Conservation (phyloP, 2,888 invertebrate genomes). For the Sarcophaga variegata region DNA sequence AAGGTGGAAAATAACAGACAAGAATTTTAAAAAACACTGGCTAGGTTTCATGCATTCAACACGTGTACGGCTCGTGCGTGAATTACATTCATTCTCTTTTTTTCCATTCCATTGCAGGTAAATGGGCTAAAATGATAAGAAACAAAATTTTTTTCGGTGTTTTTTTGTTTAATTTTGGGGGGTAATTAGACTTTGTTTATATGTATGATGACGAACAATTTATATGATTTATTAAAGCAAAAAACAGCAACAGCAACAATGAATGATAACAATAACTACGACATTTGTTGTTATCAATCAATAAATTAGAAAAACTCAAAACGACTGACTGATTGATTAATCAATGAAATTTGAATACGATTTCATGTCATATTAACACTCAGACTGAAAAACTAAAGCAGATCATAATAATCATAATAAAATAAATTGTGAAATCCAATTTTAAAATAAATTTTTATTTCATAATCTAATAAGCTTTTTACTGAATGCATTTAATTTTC, state of each 20-base stretch:
- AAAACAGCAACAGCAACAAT: not conserved
- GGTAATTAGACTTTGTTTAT: conserved; percentile 22
- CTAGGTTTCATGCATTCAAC: conserved; percentile 12
- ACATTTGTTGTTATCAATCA: not conserved
- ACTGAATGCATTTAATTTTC: too few relatives aligned
- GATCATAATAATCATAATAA: too few relatives aligned
- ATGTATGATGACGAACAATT: not conserved
- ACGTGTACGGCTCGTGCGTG: conserved; percentile 18
- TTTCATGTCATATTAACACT: too few relatives aligned
- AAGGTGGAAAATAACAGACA: not conserved
- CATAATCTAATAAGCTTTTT: too few relatives aligned
- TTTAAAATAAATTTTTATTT: too few relatives aligned
- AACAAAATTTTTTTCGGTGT: not conserved
- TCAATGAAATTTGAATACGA: too few relatives aligned
- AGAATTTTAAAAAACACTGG: not conserved
- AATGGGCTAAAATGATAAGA: conserved; percentile 39
- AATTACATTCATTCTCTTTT: not conserved
- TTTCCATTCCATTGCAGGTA: not conserved
- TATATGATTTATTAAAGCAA: not conserved
- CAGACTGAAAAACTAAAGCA: too few relatives aligned
- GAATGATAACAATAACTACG: conserved; percentile 3
- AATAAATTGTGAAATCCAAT: too few relatives aligned
- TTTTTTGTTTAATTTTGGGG: too few relatives aligned
- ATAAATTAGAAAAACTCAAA: not conserved
- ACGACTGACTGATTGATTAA: not conserved